phyloP scores from a whole-genome alignment of 1,140 invertebrate genomes.

The Drosophila sucinea region DNA sequence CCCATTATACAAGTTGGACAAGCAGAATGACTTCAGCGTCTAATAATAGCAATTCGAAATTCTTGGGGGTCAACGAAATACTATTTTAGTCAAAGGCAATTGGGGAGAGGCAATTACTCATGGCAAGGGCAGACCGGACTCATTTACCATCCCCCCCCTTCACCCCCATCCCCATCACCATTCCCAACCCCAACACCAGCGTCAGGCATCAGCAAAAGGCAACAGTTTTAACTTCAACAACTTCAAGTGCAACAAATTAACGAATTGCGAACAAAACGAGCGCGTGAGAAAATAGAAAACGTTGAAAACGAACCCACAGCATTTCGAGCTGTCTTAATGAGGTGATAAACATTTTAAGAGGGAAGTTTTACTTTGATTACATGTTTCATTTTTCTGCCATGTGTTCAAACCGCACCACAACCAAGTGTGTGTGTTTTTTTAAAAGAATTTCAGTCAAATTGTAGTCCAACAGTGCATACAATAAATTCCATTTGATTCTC shows the following conservation, averaged over 20 bases:
- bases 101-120: conserved; percentile 68
- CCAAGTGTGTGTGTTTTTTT: too few species aligned
- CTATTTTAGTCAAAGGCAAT: conserved; percentile 56
- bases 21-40: conserved; percentile 58
- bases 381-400: neutral
- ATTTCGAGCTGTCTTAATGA: conserved; percentile 39
- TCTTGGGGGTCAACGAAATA: conserved; percentile 40
- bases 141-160: neutral
- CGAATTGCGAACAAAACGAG: conserved; percentile 57
- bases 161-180: neutral
- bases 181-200: neutral
- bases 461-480: too few species aligned
- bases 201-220: conserved; percentile 23
- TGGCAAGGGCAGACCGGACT: conserved; percentile 63
- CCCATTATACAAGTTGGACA: conserved; percentile 4
- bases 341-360: conserved; percentile 30
- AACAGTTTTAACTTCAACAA: conserved; percentile 16
- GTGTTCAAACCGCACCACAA: neutral
- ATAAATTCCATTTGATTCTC: too few species aligned
- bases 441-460: too few species aligned
- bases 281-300: conserved; percentile 73
- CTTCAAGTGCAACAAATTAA: conserved; percentile 67
- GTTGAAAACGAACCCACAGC: conserved; percentile 16
- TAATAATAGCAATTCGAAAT: conserved; percentile 63
- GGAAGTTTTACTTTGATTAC: conserved; percentile 10